Base-by-base conservation (phyloP, 2,797 vertebrate genomes). In the Chrysocyon brachyurus region DNA sequence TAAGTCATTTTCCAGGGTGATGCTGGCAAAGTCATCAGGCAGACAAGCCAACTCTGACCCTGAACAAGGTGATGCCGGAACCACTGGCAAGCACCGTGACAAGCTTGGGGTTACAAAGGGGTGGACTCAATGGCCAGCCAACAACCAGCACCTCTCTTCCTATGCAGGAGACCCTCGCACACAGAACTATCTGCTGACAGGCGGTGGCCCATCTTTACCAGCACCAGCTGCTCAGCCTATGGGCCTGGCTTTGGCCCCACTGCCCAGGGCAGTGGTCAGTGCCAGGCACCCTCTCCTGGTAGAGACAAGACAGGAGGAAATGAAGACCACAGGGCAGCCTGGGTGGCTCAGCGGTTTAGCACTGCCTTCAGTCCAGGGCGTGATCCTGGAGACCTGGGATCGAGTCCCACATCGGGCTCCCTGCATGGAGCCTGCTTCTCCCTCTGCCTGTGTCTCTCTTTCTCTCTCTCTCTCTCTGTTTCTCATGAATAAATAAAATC, bases 71-170 rank as follows among this genome's bases (percentile, higher is more conserved):
- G 75, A 2, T 10, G 85, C n/a, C 3, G 1, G 56, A 21, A 52
- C 26, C 31, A n/a, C 0, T 2, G 26, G 24, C 1, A 0, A 26
- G 81, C 6, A 2, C 12, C 36, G 0, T 0, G 1, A 21, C 16
- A 0, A 1, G 17, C 66, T 52, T 2, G 0, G 56, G 54, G 16
- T 3, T 21, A 46, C 40, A 46, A 54, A 54, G 28, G 4, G 9
- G 17, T 0, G 3, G 77, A 22, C 2, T 0, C 11, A 0, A 33
- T 3, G 19, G 52, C 64, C 16, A 12, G 49, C 54, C 77, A 46
- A 8, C 0, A 1, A 73, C 11, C 83, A 2, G 56, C 16, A 26
- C 66, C 17, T 1, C 12, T 5, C 46, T 46, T 19, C 8, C 49
- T 83, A n/a, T 8, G 0, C 63, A 19, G 52, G 33, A 52, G 31